A percentile compares a stretch with the other conserved stretches of the same genome.
phyloP scores from a whole-genome alignment of 2,113 vertebrate species.

The Pseudolaguvia tuberculata region DNA sequence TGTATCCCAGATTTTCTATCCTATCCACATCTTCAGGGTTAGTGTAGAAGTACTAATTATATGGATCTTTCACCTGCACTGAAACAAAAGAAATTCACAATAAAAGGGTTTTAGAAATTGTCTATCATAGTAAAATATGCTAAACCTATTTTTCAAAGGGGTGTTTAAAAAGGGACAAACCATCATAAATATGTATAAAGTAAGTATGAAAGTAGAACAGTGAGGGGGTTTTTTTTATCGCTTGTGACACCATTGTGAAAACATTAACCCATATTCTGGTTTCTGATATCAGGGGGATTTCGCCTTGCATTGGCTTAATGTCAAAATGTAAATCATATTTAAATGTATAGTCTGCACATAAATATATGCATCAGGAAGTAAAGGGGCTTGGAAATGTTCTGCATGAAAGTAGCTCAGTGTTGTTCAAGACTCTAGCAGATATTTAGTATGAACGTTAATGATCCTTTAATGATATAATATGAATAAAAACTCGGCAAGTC shows the following conservation, averaged over 20 bases:
- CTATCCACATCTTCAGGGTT: constrained; percentile 44
- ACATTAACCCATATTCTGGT: neutral
- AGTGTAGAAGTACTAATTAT: too few relatives aligned
- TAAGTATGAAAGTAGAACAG: neutral
- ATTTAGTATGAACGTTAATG: neutral
- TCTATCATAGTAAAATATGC: too few relatives aligned
- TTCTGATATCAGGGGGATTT: neutral
- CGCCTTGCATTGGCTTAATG: neutral
- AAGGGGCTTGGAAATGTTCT: neutral
- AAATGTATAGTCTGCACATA: neutral
- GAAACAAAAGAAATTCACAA: too few relatives aligned
- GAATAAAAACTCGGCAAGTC: too few relatives aligned
- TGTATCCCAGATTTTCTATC: constrained; percentile 93
- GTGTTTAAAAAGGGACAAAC: neutral
- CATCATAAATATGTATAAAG: neutral
- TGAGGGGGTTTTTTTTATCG: neutral
- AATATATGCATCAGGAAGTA: neutral
- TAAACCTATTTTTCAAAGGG: neutral
- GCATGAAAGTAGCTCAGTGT: neutral
- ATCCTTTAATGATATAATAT: too few relatives aligned
- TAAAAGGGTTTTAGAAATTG: too few relatives aligned
- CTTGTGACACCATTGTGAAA: neutral
- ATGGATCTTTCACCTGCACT: too few relatives aligned
- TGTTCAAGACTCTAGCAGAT: neutral
- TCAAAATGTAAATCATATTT: neutral